phyloP scores from a whole-genome alignment of 1,140 invertebrate genomes.

The Drosophila kepulauana region DNA sequence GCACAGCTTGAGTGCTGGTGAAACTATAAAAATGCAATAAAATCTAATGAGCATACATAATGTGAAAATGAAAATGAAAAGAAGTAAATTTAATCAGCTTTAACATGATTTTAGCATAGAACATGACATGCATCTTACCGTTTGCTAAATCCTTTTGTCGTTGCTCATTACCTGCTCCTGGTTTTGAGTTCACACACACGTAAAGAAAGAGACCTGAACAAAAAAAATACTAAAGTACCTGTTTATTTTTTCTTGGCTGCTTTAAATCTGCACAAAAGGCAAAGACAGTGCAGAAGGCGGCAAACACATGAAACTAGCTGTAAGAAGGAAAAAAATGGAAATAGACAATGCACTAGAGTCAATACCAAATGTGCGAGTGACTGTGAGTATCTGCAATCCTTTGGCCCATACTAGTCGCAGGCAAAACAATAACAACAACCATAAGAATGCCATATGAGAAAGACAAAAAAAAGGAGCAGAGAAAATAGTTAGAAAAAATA shows the following conservation, averaged over 20 bases:
- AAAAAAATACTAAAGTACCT: constrained; percentile 11
- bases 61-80: constrained; percentile 66
- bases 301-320: constrained; percentile 19
- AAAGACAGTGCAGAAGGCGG: constrained; percentile 14
- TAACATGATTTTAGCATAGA: constrained; percentile 31
- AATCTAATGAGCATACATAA: constrained; percentile 76
- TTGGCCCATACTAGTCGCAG: constrained; percentile 28
- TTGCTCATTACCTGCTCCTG: constrained; percentile 35
- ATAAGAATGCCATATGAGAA: constrained; percentile 45
- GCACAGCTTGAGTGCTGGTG: constrained; percentile 5
- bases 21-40: constrained; percentile 71
- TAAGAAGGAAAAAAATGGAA: neutral
- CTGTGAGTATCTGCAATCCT: constrained; percentile 33
- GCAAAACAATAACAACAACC: constrained; percentile 24
- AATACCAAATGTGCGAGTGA: constrained; percentile 21
- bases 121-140: constrained; percentile 17
- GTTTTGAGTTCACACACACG: constrained; percentile 1
- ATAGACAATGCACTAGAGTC: constrained; percentile 43
- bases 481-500: constrained; percentile 72
- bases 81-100: constrained; percentile 49
- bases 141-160: constrained; percentile 46
- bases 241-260: neutral
- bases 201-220: constrained; percentile 29
- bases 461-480: constrained; percentile 27
- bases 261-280: constrained; percentile 16